phyloP scores from a whole-genome alignment of 2,797 vertebrate genomes.

The Phrynocephalus guinanensis region DNA sequence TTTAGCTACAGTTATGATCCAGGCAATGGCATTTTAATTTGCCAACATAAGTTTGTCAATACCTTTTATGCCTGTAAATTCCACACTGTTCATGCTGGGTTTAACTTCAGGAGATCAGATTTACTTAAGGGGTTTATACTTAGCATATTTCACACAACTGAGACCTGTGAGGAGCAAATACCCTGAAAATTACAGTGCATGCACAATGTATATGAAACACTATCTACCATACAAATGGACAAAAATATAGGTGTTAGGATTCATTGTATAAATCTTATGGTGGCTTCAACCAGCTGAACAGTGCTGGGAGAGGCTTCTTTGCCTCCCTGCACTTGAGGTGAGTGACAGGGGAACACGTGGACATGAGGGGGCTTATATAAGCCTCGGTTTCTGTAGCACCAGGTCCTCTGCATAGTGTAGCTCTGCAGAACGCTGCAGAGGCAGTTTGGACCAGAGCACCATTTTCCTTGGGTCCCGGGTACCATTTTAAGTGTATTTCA shows the following conservation, averaged over 20 bases:
- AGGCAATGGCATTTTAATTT: slow-evolving; percentile 14
- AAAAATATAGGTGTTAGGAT: slow-evolving; percentile 5
- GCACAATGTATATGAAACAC: background rate
- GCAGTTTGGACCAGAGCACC: too few relatives aligned
- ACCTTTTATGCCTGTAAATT: background rate
- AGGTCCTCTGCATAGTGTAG: too few relatives aligned
- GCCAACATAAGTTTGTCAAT: slow-evolving; percentile 26
- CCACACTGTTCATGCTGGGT: background rate
- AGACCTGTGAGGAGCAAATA: slow-evolving; percentile 3
- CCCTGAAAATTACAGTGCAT: background rate
- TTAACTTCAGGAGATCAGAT: slow-evolving; percentile 10
- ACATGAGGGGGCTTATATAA: too few relatives aligned
- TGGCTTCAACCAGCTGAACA: background rate
- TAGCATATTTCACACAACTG: background rate
- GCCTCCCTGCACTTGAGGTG: too few relatives aligned
- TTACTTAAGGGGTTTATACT: slow-evolving; percentile 16
- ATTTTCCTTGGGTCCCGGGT: too few relatives aligned
- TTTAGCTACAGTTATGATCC: background rate
- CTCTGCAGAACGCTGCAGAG: too few relatives aligned
- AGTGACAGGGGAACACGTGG: too few relatives aligned
- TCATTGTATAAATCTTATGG: background rate
- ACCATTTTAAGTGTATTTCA: too few relatives aligned
- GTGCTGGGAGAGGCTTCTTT: too few relatives aligned
- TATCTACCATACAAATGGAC: background rate
- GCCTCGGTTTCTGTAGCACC: too few relatives aligned